phyloP scores from a whole-genome alignment of 2,113 vertebrate species.

The Pangasianodon gigas region DNA sequence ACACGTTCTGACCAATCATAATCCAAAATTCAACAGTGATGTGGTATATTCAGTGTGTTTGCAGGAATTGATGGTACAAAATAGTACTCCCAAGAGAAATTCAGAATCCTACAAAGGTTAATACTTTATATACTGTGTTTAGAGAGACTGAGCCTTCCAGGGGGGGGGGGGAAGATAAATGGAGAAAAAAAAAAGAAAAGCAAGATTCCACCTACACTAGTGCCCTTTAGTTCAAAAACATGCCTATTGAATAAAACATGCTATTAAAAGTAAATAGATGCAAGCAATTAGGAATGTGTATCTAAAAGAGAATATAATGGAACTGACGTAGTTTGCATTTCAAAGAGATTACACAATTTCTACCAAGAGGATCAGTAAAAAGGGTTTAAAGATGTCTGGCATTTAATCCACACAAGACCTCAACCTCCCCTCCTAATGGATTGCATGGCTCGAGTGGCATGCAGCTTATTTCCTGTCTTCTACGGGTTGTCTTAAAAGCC shows the following conservation, averaged over 20 bases:
- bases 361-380: background rate
- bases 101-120: background rate
- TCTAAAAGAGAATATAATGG: background rate
- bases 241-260: background rate
- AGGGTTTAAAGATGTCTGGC: background rate
- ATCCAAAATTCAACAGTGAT: background rate
- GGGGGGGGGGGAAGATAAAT: too few species aligned
- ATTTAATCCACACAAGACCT: background rate
- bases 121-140: constrained; percentile 9
- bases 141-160: background rate
- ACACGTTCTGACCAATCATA: background rate
- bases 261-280: constrained; percentile 3
- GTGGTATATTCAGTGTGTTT: background rate
- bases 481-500: background rate
- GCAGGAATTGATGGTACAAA: background rate
- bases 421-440: background rate
- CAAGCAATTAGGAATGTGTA: background rate
- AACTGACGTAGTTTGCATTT: constrained; percentile 7
- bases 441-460: background rate
- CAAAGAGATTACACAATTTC: constrained; percentile 1
- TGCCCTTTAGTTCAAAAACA: background rate
- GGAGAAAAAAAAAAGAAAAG: background rate
- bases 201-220: background rate
- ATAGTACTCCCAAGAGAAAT: background rate
- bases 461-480: constrained; percentile 4